These are phyloP conservation scores for Drosophila neocordata DNA, from an alignment of 1,140 invertebrate species.

Conservation along the genomic window DNA sequence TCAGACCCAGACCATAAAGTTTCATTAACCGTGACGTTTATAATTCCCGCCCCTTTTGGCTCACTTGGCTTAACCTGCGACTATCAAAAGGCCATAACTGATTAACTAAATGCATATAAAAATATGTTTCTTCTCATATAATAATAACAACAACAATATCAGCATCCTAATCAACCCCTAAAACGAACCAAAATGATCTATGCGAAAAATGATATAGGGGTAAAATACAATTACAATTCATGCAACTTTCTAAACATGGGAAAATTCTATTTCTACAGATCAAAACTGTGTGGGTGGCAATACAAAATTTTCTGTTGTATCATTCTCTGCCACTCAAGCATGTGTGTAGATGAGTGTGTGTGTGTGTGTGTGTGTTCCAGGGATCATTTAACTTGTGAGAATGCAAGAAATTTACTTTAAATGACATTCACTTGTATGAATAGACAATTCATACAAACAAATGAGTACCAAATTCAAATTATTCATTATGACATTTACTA, in stretches of 20 bases:
- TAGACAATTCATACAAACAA: conserved; percentile 10
- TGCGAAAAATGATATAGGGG: conserved; percentile 36
- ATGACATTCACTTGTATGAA: conserved; percentile 22
- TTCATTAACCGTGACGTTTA: conserved; percentile 74
- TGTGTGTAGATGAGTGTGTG: background rate
- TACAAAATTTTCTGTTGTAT: conserved; percentile 43
- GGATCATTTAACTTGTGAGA: conserved; percentile 55
- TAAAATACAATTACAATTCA: conserved; percentile 29
- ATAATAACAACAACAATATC: conserved; percentile 44
- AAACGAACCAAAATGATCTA: conserved; percentile 45
- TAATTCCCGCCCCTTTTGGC: conserved; percentile 24
- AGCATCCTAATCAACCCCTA: conserved; percentile 4
- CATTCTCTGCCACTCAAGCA: conserved; percentile 48
- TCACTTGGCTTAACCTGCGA: conserved; percentile 4
- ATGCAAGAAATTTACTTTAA: conserved; percentile 37
- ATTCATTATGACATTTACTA: background rate
- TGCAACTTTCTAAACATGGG: conserved; percentile 50
- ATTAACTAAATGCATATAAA: conserved; percentile 75
- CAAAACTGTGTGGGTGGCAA: conserved; percentile 59
- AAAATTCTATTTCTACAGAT: conserved; percentile 42
- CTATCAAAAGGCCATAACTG: conserved; percentile 66
- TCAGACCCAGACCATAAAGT: conserved; percentile 55
- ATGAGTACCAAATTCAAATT: background rate
- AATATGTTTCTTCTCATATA: conserved; percentile 38
- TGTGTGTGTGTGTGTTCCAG: conserved; percentile 18